A percentile compares a stretch with the other conserved stretches of the same genome.
Conservation (phyloP, 2,797 vertebrate species). For the Microctenopoma steveboyesi region DNA sequence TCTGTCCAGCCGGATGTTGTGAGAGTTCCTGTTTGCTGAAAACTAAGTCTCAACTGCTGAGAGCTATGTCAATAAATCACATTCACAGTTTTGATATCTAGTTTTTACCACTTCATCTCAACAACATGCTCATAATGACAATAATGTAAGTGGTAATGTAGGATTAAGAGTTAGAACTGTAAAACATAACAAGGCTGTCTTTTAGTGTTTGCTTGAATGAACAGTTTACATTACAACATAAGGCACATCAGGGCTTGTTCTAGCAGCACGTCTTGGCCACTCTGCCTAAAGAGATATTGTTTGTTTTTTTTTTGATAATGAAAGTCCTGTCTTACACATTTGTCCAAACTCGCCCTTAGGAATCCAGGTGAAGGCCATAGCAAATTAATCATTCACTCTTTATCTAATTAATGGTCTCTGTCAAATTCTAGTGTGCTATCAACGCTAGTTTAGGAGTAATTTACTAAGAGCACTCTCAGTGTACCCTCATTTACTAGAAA, state of each 20-base stretch:
- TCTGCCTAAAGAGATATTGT: too few relatives aligned
- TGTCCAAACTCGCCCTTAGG: too few relatives aligned
- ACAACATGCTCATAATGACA: not conserved
- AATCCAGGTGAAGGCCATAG: too few relatives aligned
- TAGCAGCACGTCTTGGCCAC: too few relatives aligned
- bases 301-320: too few relatives aligned
- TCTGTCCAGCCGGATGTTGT: slow-evolving; percentile 70
- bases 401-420: too few relatives aligned
- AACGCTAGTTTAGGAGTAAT: slow-evolving; percentile 19
- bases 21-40: slow-evolving; percentile 75
- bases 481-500: not conserved
- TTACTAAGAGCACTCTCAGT: slow-evolving; percentile 2
- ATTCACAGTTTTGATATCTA: slow-evolving; percentile 18
- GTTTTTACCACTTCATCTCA: slow-evolving; percentile 11
- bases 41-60: slow-evolving; percentile 37
- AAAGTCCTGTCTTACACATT: too few relatives aligned
- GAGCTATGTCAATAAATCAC: slow-evolving; percentile 61
- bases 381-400: too few relatives aligned
- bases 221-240: too few relatives aligned
- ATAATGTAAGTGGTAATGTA: not conserved
- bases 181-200: slow-evolving; percentile 8
- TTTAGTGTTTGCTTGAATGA: slow-evolving; percentile 7
- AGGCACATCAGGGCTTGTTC: too few relatives aligned
- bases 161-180: slow-evolving; percentile 20
- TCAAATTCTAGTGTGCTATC: not conserved